phyloP scores from a whole-genome alignment of 2,797 vertebrate species.

The Mus caroli region DNA sequence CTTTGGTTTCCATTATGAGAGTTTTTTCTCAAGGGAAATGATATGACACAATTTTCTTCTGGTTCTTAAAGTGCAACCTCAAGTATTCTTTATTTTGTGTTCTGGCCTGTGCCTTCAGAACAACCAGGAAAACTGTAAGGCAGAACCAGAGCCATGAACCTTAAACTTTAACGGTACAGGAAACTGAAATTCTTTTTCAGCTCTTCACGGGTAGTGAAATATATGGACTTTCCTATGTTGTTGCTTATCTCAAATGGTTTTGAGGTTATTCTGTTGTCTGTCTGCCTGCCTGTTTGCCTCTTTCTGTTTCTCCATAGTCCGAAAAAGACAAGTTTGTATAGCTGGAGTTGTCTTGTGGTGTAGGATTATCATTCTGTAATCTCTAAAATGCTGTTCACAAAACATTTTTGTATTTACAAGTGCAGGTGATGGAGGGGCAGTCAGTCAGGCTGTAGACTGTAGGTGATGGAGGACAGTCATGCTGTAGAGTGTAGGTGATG shows the following conservation, averaged over 20 bases:
- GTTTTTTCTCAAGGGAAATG: not conserved
- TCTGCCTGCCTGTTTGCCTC: not conserved
- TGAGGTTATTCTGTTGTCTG: not conserved
- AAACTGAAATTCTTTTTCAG: slow-evolving; percentile 8
- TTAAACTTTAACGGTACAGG: not conserved
- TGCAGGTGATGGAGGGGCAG: not conserved
- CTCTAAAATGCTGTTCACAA: slow-evolving; percentile 11
- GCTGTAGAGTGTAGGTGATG: not conserved
- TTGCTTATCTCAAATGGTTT: slow-evolving; percentile 26
- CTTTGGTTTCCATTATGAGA: not conserved
- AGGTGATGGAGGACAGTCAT: not conserved
- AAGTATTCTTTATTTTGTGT: not conserved
- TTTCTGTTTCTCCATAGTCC: not conserved
- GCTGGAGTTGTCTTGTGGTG: not conserved
- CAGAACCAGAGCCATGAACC: not conserved
- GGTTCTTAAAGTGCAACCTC: not conserved
- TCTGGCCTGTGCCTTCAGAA: not conserved
- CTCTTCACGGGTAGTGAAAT: not conserved
- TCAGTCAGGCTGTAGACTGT: not conserved
- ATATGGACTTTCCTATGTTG: not conserved
- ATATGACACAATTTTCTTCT: not conserved
- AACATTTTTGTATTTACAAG: not conserved
- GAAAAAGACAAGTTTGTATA: not conserved
- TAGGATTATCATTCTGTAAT: slow-evolving; percentile 15
- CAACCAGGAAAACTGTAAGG: not conserved